Base-by-base conservation (phyloP, 2,797 vertebrate species). In the Coranthus polyacanthus region DNA sequence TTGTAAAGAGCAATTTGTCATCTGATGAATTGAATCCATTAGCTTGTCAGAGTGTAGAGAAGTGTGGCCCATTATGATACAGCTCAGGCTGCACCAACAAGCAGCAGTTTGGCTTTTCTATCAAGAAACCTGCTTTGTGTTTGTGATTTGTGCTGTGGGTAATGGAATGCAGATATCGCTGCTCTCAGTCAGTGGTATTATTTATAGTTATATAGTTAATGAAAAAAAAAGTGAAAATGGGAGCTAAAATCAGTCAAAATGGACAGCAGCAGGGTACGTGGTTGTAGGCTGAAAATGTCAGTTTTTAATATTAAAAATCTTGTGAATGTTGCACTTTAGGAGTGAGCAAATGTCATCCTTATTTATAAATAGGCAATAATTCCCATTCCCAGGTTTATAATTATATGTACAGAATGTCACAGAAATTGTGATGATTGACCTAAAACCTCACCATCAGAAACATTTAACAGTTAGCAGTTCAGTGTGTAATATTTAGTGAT, bases 21-120 rank as follows among this genome's bases (percentile, higher is more conserved):
- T 79, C 39, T 55, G 59, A 75, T 9, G 41, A 85, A 84, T 88
- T 63, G 64, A 84, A 87, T 82, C 65, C 63, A 81, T 84, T 83
- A 84, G 53, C 68, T 76, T 89, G 78, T 84, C 72, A 73, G 68
- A 70, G 62, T 66, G 72, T 81, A 77, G 72, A 78, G 69, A 61
- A 79, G 64, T 78, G 87, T 78, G 81, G 74, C 65, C 76, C 50
- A 77, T 86, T 81, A 83, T 72, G 72, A 73, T 66, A 63, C 68
- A 49, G 78, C 71, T 51, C 58, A 55, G 72, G 44, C 72, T 81
- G 69, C 68, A 65, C 60, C 77, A 51, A 73, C 62, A 79, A 74
- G 67, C 68, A 65, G 75, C 66, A 64, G 67, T 72, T 80, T 7
- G 1, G 62, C 58, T 75, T 75, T 69, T 74, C 71, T 55, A 71